phyloP scores from a whole-genome alignment of 1,140 invertebrate species.

The Bombus fervidus region DNA sequence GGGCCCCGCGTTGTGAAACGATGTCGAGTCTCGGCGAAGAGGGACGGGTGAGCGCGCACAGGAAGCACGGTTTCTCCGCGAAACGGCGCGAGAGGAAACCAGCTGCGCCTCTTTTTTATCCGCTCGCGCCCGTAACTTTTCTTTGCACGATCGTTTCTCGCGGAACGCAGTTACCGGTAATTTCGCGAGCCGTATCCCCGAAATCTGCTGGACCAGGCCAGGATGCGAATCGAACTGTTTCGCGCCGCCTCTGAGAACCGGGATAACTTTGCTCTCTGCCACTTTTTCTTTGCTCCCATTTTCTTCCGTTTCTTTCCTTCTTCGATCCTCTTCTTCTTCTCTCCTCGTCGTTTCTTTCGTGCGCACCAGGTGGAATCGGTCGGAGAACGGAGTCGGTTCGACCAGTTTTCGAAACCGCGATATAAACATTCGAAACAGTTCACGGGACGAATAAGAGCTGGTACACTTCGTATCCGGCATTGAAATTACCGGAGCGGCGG shows the following conservation, averaged over 20 bases:
- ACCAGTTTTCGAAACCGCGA: background rate
- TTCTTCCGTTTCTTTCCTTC: background rate
- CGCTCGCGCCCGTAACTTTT: constrained; percentile 43
- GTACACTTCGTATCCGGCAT: constrained; percentile 12
- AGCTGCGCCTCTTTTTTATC: constrained; percentile 44
- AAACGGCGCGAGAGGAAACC: constrained; percentile 19
- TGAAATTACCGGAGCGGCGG: constrained; percentile 14
- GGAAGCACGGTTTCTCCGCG: constrained; percentile 43
- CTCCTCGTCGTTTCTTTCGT: too few relatives aligned
- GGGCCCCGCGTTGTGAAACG: background rate
- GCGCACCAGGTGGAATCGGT: background rate
- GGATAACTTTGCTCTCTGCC: background rate
- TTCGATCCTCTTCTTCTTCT: background rate
- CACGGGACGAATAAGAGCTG: background rate
- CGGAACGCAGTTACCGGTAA: constrained; percentile 42
- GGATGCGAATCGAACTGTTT: constrained; percentile 31
- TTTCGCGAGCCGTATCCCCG: constrained; percentile 44
- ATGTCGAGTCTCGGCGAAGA: background rate
- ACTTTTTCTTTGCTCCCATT: background rate
- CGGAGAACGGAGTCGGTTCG: background rate
- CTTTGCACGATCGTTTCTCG: constrained; percentile 32
- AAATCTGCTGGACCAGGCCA: constrained; percentile 19
- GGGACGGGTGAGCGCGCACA: background rate
- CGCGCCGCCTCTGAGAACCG: constrained; percentile 16
- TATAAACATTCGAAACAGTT: constrained; percentile 6